Conservation (phyloP, 2,113 vertebrate genomes). For the Pseudorasbora parva region DNA sequence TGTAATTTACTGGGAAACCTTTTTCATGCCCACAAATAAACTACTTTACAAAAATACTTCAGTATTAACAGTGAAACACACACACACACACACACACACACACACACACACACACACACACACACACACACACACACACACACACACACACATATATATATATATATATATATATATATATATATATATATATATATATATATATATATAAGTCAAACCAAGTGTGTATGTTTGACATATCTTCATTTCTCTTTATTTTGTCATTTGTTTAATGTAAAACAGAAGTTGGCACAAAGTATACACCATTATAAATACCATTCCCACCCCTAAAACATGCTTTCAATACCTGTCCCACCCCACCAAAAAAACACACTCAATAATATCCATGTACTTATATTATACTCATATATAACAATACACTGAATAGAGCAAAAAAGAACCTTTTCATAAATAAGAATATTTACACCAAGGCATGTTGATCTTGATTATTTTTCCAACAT, state of each 20-base stretch:
- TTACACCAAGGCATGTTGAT: slow-evolving; percentile 72
- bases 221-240: slow-evolving; percentile 25
- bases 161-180: no score
- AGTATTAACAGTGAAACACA: not conserved
- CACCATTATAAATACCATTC: slow-evolving; percentile 56
- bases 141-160: no score
- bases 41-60: not conserved
- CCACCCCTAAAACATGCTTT: slow-evolving; percentile 41
- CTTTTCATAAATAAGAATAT: slow-evolving; percentile 72
- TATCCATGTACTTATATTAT: slow-evolving; percentile 62
- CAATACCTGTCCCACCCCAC: slow-evolving; percentile 36
- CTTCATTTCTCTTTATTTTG: slow-evolving; percentile 47
- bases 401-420: slow-evolving; percentile 66
- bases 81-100: no score
- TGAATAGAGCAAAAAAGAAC: slow-evolving; percentile 43
- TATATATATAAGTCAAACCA: not conserved
- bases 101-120: no score
- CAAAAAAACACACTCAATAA: slow-evolving; percentile 55
- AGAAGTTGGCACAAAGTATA: slow-evolving; percentile 57
- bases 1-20: slow-evolving; percentile 13
- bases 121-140: no score
- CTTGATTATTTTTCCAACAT: slow-evolving; percentile 77
- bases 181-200: no score
- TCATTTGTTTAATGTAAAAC: slow-evolving; percentile 44
- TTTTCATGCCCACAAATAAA: not conserved